These are phyloP conservation scores for Raja brachyura DNA, from an alignment of 2,113 vertebrate species.

Conservation along the genomic window DNA sequence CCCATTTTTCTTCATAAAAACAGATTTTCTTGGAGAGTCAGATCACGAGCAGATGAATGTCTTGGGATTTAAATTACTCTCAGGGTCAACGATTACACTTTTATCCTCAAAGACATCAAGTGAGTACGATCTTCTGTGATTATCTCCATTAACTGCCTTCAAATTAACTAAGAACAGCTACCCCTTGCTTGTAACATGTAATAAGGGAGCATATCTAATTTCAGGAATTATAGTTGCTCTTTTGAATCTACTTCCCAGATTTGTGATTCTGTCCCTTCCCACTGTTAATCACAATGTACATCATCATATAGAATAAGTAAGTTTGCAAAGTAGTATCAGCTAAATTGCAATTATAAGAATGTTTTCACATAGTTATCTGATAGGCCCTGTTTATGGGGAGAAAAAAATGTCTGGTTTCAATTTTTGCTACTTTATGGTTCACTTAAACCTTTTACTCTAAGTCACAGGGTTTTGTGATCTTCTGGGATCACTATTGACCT, in stretches of 20 bases:
- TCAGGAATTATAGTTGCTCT: constrained; percentile 40
- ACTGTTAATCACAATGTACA: constrained; percentile 40
- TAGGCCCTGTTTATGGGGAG: neutral
- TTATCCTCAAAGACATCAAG: constrained; percentile 90
- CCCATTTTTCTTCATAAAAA: constrained; percentile 40
- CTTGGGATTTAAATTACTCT: constrained; percentile 77
- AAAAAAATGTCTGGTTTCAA: neutral
- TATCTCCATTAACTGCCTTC: neutral
- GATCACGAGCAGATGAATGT: constrained; percentile 76
- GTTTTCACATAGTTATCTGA: neutral
- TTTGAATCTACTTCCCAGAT: constrained; percentile 50
- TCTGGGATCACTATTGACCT: neutral
- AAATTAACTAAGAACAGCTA: neutral
- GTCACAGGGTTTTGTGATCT: constrained; percentile 1
- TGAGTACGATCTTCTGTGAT: constrained; percentile 59
- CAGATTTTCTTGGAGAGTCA: constrained; percentile 72
- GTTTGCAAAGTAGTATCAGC: neutral
- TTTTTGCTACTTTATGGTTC: neutral
- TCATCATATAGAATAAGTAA: neutral
- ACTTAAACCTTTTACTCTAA: neutral
- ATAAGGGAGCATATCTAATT: neutral
- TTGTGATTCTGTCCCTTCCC: constrained; percentile 50
- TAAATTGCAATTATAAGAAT: neutral
- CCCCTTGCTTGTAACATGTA: neutral
- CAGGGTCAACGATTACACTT: constrained; percentile 75